phyloP scores from a whole-genome alignment of 2,888 invertebrate species.

The Spialia ferax region DNA sequence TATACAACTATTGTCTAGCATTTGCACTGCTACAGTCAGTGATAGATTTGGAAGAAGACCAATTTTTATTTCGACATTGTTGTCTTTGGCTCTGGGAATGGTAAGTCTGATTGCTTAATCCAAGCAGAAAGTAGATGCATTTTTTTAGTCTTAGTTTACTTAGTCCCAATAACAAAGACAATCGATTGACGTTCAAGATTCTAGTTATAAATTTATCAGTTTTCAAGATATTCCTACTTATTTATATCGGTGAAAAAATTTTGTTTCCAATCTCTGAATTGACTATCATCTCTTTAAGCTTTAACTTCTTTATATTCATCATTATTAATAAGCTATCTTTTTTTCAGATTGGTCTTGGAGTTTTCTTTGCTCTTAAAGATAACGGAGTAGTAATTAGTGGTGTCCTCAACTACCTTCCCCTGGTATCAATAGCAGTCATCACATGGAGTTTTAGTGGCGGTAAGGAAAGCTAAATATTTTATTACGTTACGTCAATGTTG shows the following conservation, averaged over 20 bases:
- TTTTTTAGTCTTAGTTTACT: too few species aligned
- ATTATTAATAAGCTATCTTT: not conserved
- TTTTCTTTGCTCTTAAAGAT: conserved; percentile 18
- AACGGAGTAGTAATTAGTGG: conserved; percentile 2
- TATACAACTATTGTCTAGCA: conserved; percentile 59
- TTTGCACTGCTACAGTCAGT: conserved; percentile 53
- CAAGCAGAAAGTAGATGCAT: too few species aligned
- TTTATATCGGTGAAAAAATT: too few species aligned
- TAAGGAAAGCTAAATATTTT: not conserved
- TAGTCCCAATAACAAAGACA: too few species aligned
- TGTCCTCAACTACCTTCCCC: conserved; percentile 19
- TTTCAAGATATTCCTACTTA: too few species aligned
- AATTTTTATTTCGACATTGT: conserved; percentile 47
- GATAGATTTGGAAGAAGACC: conserved; percentile 59
- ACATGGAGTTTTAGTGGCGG: conserved; percentile 26
- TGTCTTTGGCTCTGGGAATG: conserved; percentile 46
- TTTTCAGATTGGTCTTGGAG: conserved; percentile 21
- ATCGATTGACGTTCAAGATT: too few species aligned
- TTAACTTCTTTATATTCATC: too few species aligned
- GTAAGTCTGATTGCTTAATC: conserved; percentile 12
- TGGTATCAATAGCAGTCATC: conserved; percentile 16
- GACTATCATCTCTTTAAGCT: too few species aligned
- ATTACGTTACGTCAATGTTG: not conserved
- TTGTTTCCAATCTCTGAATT: too few species aligned
- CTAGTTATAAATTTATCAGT: too few species aligned